Percentiles rank a stretch among this genome's conserved stretches.
Conservation (phyloP, 2,797 vertebrate genomes). For the Poecilia picta region DNA sequence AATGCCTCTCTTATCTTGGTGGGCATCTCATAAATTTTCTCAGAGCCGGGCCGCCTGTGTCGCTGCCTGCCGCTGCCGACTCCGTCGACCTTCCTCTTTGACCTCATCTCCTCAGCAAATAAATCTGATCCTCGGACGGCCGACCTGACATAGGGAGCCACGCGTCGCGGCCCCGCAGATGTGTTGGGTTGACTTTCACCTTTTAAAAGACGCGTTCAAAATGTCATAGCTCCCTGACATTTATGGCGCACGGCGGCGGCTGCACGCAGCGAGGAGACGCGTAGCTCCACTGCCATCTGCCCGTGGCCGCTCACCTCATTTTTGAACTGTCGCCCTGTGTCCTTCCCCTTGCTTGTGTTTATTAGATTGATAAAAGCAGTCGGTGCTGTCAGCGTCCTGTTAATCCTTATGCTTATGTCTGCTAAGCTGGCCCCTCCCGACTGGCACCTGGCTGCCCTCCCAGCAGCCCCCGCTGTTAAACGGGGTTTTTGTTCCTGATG, state of each 20-base stretch:
- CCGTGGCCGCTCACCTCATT: conserved; percentile 63
- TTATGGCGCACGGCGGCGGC: conserved; percentile 26
- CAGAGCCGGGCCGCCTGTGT: conserved; percentile 13
- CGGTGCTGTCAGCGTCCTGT: conserved; percentile 61
- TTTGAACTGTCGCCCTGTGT: conserved; percentile 32
- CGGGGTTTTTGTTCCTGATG: conserved; percentile 57
- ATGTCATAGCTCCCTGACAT: conserved; percentile 67
- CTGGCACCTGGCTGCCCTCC: conserved; percentile 64
- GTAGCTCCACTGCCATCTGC: conserved; percentile 52
- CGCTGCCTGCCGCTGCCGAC: conserved; percentile 16
- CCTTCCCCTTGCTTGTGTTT: conserved; percentile 50
- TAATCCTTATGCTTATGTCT: conserved; percentile 69
- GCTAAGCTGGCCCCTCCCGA: conserved; percentile 56
- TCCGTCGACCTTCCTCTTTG: conserved; percentile 45
- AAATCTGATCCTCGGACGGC: conserved; percentile 55
- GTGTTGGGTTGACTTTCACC: conserved; percentile 65
- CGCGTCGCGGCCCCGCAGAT: conserved; percentile 27
- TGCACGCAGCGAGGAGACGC: conserved; percentile 15
- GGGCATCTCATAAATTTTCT: conserved; percentile 57
- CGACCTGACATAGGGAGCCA: conserved; percentile 37
- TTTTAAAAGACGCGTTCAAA: conserved; percentile 61
- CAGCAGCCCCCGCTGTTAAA: conserved; percentile 29
- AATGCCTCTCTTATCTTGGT: conserved; percentile 36
- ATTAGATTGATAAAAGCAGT: conserved; percentile 60
- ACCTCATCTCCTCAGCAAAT: conserved; percentile 67